These are phyloP conservation scores for Stramonita haemastoma DNA, from an alignment of 2,888 invertebrate genomes.

Conservation along the genomic window DNA sequence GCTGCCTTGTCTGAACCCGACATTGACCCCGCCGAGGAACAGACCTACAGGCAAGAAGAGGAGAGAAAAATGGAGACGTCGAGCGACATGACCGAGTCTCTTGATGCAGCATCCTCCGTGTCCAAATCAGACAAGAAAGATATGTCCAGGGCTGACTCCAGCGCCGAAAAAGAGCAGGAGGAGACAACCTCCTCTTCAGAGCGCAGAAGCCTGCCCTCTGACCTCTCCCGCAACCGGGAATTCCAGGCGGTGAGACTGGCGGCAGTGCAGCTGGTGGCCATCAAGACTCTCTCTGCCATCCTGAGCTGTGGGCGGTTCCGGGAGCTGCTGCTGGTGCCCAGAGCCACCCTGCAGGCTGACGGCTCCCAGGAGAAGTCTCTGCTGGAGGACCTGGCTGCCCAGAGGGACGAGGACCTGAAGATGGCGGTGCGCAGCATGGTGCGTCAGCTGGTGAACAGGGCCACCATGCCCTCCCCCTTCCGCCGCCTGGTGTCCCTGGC, in stretches of 20 bases:
- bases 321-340: slow-evolving; percentile 81
- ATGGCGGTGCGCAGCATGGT: slow-evolving; percentile 68
- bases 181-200: background rate
- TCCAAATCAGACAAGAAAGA: background rate
- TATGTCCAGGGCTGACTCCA: background rate
- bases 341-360: slow-evolving; percentile 63
- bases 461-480: slow-evolving; percentile 71
- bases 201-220: background rate
- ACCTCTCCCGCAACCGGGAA: slow-evolving; percentile 72
- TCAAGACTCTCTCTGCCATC: slow-evolving; percentile 80
- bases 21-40: background rate
- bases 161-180: slow-evolving; percentile 2
- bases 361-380: slow-evolving; percentile 57
- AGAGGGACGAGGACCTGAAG: slow-evolving; percentile 69
- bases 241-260: slow-evolving; percentile 79
- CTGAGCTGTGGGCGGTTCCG: slow-evolving; percentile 80
- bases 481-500: slow-evolving; percentile 69
- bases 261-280: slow-evolving; percentile 81
- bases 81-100: background rate
- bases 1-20: background rate
- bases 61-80: background rate
- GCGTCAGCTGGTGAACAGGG: slow-evolving; percentile 72
- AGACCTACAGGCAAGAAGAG: background rate
- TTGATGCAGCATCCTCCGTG: background rate
- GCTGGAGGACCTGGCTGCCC: slow-evolving; percentile 62